Evolutionary conservation across 2,113 vertebrate species (phyloP).

Genomic region (Chunga burmeisteri): DNA sequence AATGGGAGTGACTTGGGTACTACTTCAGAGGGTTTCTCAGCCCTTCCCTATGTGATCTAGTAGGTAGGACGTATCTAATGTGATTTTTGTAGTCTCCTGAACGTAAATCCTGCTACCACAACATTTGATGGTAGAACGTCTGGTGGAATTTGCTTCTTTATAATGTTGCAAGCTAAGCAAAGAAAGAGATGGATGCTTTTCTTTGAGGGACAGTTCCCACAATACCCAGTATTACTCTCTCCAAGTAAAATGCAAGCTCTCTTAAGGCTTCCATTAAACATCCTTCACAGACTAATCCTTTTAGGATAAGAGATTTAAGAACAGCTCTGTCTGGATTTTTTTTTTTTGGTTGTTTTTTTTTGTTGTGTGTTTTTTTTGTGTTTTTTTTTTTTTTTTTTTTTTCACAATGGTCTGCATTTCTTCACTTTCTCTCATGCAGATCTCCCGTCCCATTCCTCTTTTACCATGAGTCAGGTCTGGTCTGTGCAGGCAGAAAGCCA

Average conservation of each 20-base stretch:
- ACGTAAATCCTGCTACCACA: neutral
- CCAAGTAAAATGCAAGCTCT: neutral
- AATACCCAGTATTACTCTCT: neutral
- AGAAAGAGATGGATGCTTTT: neutral
- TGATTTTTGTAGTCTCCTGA: neutral
- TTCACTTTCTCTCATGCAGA: neutral
- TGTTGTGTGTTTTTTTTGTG: too few species aligned
- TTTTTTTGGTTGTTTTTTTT: too few species aligned
- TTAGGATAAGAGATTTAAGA: neutral
- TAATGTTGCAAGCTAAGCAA: neutral
- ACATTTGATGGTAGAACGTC: too few species aligned
- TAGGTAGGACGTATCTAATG: neutral
- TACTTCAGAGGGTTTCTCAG: neutral
- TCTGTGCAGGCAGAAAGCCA: neutral
- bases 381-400: too few species aligned
- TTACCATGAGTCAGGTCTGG: neutral
- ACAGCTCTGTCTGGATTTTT: neutral
- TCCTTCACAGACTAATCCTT: neutral
- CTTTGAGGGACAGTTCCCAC: neutral
- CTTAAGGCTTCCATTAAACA: neutral
- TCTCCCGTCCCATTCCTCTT: neutral
- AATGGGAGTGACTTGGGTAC: neutral
- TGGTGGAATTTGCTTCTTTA: neutral
- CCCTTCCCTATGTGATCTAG: neutral
- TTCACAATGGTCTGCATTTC: neutral